A percentile compares a stretch with the other conserved stretches of the same genome.
These are phyloP conservation scores for Tetranychus urticae DNA, from an alignment of 1,140 invertebrate species.

Conservation along the genomic window DNA sequence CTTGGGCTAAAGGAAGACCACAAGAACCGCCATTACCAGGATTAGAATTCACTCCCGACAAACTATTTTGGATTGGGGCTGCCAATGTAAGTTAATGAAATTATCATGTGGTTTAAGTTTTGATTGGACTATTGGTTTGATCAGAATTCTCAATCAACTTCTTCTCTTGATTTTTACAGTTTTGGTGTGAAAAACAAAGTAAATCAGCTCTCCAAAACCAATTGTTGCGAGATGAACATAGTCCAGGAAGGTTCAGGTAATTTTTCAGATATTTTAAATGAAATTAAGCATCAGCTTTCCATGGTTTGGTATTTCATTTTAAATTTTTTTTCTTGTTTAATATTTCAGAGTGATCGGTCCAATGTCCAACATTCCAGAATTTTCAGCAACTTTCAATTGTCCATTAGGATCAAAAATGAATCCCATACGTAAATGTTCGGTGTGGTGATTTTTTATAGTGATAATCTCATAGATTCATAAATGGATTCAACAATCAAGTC, in stretches of 20 bases:
- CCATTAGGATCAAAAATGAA: slow-evolving; percentile 58
- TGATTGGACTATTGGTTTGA: not conserved
- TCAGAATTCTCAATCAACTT: not conserved
- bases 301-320: too few relatives aligned
- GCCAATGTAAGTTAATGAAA: slow-evolving; percentile 14
- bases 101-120: not conserved
- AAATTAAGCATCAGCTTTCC: too few relatives aligned
- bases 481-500: too few relatives aligned
- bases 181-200: slow-evolving; percentile 1
- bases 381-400: slow-evolving; percentile 64
- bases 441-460: slow-evolving; percentile 33
- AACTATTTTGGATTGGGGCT: slow-evolving; percentile 74
- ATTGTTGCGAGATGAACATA: not conserved
- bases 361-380: slow-evolving; percentile 65
- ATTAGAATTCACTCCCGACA: slow-evolving; percentile 28
- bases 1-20: too few relatives aligned
- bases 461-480: too few relatives aligned
- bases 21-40: slow-evolving; percentile 10
- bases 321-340: not conserved
- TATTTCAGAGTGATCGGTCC: slow-evolving; percentile 46
- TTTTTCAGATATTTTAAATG: not conserved
- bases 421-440: slow-evolving; percentile 66
- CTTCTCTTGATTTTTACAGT: not conserved
- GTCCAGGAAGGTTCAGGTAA: not conserved
- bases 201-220: not conserved